Conservation (phyloP, 2,888 invertebrate species). For the Philereme vetulata region DNA sequence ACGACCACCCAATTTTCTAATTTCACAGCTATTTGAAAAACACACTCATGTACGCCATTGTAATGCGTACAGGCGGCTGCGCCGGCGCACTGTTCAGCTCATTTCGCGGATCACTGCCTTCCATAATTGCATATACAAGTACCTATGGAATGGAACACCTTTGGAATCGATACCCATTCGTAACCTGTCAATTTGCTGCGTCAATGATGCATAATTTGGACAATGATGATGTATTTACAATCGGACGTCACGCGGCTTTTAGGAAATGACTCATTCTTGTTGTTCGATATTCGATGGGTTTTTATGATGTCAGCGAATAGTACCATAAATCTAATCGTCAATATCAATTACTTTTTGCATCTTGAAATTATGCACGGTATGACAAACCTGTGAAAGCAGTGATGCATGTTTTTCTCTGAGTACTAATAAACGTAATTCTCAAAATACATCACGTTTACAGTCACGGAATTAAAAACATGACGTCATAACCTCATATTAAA, state of each 20-base stretch:
- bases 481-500: conserved; percentile 38
- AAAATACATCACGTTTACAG: conserved; percentile 27
- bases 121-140: conserved; percentile 62
- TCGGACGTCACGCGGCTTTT: conserved; percentile 43
- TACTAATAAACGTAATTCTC: conserved; percentile 15
- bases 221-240: conserved; percentile 54
- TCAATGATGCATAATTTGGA: conserved; percentile 55
- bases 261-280: conserved; percentile 29
- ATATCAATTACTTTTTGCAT: too few relatives aligned
- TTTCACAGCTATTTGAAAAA: conserved; percentile 55
- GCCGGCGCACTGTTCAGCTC: conserved; percentile 48
- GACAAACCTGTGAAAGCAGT: too few relatives aligned
- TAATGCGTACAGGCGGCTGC: conserved; percentile 42
- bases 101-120: conserved; percentile 70
- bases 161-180: conserved; percentile 42
- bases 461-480: conserved; percentile 28
- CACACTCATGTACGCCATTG: conserved; percentile 37
- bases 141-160: conserved; percentile 27
- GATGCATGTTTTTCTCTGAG: not conserved
- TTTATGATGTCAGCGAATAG: conserved; percentile 5
- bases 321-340: too few relatives aligned
- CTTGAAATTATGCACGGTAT: too few relatives aligned
- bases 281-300: conserved; percentile 13
- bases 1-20: conserved; percentile 44
- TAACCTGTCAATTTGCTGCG: conserved; percentile 63